Conservation (phyloP, 2,113 vertebrate genomes). For the Crypturellus undulatus region DNA sequence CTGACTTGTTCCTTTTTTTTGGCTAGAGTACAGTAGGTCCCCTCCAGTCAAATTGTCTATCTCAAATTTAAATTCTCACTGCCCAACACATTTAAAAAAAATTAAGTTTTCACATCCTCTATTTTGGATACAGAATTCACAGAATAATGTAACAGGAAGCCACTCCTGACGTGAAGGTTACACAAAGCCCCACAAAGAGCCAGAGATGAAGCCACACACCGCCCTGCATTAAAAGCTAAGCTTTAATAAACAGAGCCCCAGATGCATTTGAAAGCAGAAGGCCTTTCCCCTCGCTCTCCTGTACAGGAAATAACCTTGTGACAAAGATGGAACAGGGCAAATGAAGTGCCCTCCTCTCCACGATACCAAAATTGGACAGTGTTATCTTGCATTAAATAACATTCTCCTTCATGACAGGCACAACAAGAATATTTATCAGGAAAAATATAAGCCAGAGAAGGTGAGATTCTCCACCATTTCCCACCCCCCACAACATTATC, state of each 20-base stretch:
- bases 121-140: not conserved
- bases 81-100: not conserved
- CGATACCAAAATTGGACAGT: too few species aligned
- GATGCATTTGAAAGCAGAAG: not conserved
- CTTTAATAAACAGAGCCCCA: not conserved
- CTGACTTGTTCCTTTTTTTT: not conserved
- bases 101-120: not conserved
- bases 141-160: not conserved
- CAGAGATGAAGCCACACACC: not conserved
- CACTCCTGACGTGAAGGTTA: not conserved
- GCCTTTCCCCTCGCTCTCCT: not conserved
- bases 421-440: conserved; percentile 74
- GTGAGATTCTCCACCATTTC: not conserved
- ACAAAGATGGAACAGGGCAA: conserved; percentile 34
- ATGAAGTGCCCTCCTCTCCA: conserved; percentile 11
- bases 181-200: not conserved
- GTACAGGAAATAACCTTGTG: not conserved
- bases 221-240: not conserved
- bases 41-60: not conserved
- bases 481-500: not conserved
- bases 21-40: not conserved
- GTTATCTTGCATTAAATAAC: conserved; percentile 57
- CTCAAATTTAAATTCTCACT: not conserved
- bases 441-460: conserved; percentile 59
- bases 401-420: conserved; percentile 50